Evolutionary conservation across 2,113 vertebrate genomes (phyloP).

Genomic region (Okapia johnstoni): DNA sequence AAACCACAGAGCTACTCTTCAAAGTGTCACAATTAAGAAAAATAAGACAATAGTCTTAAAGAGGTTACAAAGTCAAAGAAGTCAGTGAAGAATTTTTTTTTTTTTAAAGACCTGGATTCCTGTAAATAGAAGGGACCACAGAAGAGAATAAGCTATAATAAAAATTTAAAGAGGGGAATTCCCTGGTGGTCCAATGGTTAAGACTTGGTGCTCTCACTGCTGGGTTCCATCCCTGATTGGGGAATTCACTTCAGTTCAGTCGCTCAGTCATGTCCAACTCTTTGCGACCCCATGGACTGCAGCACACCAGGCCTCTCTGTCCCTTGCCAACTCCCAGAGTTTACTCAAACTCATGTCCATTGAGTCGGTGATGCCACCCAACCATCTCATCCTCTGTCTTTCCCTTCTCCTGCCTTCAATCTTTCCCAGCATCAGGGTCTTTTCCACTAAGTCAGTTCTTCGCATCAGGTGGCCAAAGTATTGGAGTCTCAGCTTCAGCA

Average conservation of each 20-base stretch:
- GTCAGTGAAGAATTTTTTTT: not conserved
- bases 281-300: not conserved
- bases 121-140: not conserved
- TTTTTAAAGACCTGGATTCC: not conserved
- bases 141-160: not conserved
- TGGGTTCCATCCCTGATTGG: not conserved
- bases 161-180: not conserved
- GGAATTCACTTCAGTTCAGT: not conserved
- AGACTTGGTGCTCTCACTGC: not conserved
- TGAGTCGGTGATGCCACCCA: not conserved
- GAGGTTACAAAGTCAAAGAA: not conserved
- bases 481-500: not conserved
- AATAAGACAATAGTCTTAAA: not conserved
- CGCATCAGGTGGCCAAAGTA: not conserved
- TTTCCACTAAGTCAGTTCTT: not conserved
- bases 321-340: not conserved
- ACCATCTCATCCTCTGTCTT: not conserved
- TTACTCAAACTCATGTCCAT: not conserved
- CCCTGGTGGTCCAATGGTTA: not conserved
- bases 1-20: not conserved
- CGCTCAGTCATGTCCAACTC: not conserved
- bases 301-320: not conserved
- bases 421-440: not conserved
- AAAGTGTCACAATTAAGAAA: not conserved
- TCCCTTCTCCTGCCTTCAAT: not conserved